A percentile compares a stretch with the other conserved stretches of the same genome.
phyloP scores from a whole-genome alignment of 2,888 invertebrate species.

The Osedax frankpressi region DNA sequence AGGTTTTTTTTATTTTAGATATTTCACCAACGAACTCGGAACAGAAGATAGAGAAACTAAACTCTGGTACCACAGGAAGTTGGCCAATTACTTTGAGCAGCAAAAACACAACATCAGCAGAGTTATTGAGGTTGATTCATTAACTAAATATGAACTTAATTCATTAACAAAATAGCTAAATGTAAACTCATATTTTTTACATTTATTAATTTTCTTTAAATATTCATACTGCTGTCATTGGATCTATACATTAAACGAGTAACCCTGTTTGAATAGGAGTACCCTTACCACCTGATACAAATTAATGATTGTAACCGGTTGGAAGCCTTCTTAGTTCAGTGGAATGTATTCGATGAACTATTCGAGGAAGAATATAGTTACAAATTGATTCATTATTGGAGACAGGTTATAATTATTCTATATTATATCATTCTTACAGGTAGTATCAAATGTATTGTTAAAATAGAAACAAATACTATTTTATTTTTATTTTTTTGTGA shows the following conservation, averaged over 20 bases:
- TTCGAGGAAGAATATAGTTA: conserved; percentile 20
- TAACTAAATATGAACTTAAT: too few species aligned
- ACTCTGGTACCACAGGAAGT: conserved; percentile 39
- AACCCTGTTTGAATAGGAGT: too few species aligned
- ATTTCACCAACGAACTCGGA: conserved; percentile 24
- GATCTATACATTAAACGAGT: too few species aligned
- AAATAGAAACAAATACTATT: too few species aligned
- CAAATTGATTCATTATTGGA: conserved; percentile 20
- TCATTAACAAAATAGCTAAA: too few species aligned
- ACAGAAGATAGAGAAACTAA: conserved; percentile 27
- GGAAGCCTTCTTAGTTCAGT: conserved; percentile 23
- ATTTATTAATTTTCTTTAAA: too few species aligned
- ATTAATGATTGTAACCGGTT: conserved; percentile 21
- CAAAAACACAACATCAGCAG: conserved; percentile 28
- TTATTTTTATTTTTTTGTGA: too few species aligned
- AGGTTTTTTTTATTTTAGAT: background rate
- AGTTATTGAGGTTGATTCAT: conserved; percentile 39
- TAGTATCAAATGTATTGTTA: too few species aligned
- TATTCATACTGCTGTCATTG: too few species aligned
- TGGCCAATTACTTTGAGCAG: conserved; percentile 37
- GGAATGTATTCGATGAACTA: conserved; percentile 24
- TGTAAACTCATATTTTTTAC: too few species aligned
- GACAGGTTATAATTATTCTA: too few species aligned
- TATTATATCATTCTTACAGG: too few species aligned
- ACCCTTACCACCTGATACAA: conserved; percentile 23